Evolutionary conservation across 2,113 vertebrate genomes (phyloP).

Genomic region (Athene noctua): DNA sequence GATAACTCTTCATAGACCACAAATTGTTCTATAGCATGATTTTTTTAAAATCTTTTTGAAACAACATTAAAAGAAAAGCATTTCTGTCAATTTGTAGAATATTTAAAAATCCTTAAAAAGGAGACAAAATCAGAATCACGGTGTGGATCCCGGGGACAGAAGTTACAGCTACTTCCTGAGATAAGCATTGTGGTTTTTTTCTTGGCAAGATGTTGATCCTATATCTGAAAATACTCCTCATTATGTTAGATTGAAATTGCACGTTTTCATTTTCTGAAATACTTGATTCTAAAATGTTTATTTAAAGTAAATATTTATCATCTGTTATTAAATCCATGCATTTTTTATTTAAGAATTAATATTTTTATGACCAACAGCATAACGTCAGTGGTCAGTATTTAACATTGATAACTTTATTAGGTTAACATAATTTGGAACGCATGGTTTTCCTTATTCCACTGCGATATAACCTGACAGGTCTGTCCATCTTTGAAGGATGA

Average conservation of each 20-base stretch:
- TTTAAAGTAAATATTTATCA: background rate
- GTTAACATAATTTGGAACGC: background rate
- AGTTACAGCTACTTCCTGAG: background rate
- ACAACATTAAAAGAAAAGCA: background rate
- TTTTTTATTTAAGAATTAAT: background rate
- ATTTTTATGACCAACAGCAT: background rate
- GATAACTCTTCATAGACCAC: background rate
- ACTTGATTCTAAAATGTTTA: background rate
- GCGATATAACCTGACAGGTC: background rate
- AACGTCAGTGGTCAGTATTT: background rate
- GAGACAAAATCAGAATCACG: background rate
- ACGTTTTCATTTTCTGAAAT: background rate
- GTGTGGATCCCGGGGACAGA: background rate
- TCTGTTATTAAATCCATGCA: background rate
- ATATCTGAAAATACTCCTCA: background rate
- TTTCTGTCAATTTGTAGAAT: background rate
- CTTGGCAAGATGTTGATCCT: background rate
- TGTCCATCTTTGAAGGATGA: background rate
- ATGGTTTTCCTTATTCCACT: background rate
- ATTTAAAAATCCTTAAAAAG: background rate
- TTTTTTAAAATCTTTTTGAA: background rate
- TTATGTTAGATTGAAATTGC: background rate
- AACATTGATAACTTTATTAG: background rate
- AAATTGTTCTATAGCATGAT: background rate
- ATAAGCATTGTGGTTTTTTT: background rate